A percentile compares a stretch with the other conserved stretches of the same genome.
Evolutionary conservation across 2,888 invertebrate species (phyloP).

Genomic region (Drosophila mayaguana): DNA sequence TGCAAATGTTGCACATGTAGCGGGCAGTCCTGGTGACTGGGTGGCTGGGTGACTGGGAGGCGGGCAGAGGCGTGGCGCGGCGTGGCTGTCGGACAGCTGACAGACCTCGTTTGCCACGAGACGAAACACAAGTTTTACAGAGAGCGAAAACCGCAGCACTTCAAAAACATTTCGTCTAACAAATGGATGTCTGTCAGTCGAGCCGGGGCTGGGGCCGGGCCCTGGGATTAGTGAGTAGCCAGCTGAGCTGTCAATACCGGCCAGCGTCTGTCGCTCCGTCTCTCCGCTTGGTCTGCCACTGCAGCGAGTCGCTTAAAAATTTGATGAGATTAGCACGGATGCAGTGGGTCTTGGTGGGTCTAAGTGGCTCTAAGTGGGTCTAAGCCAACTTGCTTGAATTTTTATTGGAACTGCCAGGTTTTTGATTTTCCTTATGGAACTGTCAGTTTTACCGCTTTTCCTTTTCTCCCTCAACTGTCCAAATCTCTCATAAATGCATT

Average conservation of each 20-base stretch:
- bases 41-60: no score
- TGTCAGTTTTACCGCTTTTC: background rate
- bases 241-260: conserved; percentile 6
- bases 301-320: conserved; percentile 9
- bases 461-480: background rate
- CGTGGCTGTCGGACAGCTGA: conserved; percentile 64
- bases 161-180: conserved; percentile 66
- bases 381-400: background rate
- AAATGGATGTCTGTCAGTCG: conserved; percentile 74
- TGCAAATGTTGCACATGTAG: conserved; percentile 45
- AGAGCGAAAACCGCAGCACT: conserved; percentile 53
- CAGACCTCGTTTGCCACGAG: conserved; percentile 45
- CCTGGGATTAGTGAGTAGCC: background rate
- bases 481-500: background rate
- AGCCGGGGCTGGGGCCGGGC: background rate
- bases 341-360: background rate
- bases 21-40: background rate
- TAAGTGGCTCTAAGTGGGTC: background rate
- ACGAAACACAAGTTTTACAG: conserved; percentile 46
- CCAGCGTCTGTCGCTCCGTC: conserved; percentile 16
- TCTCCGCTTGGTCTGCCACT: conserved; percentile 35
- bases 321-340: conserved; percentile 5
- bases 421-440: background rate
- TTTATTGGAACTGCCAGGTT: background rate
- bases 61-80: no score